Percentiles rank a stretch among this genome's conserved stretches.
Conservation (phyloP, 2,888 invertebrate genomes). For the Volucella inanis region DNA sequence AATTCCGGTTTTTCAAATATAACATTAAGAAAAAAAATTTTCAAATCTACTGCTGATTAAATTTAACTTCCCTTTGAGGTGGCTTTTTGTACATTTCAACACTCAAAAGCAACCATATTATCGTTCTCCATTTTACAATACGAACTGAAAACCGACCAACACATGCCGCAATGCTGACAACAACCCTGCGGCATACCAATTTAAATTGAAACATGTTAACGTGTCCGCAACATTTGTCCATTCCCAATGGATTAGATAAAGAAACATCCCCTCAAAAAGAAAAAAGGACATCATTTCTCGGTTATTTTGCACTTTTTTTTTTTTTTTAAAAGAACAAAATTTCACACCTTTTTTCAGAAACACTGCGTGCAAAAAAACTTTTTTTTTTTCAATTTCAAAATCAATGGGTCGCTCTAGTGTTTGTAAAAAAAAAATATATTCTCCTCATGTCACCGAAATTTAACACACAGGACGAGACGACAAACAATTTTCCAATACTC, state of each 20-base stretch:
- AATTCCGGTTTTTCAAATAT: conserved; percentile 3
- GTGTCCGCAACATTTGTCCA: conserved; percentile 69
- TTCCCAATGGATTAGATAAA: conserved; percentile 52
- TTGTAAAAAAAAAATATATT: conserved; percentile 16
- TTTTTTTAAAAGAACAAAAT: conserved; percentile 17
- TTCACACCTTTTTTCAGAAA: conserved; percentile 28
- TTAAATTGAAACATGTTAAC: conserved; percentile 71
- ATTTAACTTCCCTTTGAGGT: background rate
- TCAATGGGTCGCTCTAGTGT: conserved; percentile 11
- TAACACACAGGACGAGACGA: conserved; percentile 27
- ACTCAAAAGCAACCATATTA: background rate
- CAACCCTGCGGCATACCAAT: conserved; percentile 63
- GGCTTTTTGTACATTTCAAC: background rate
- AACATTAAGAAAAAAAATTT: conserved; percentile 9
- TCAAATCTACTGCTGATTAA: conserved; percentile 41
- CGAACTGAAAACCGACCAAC: background rate
- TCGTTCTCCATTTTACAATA: background rate
- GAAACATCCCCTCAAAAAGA: background rate
- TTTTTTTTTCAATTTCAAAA: conserved; percentile 40
- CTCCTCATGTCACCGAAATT: background rate
- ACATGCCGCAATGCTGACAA: conserved; percentile 4
- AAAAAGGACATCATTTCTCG: conserved; percentile 33
- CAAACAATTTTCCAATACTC: conserved; percentile 56
- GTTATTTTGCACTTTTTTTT: conserved; percentile 36
- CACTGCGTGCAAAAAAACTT: background rate